Base-by-base conservation (phyloP, 2,888 invertebrate species). In the Agrotis exclamationis region DNA sequence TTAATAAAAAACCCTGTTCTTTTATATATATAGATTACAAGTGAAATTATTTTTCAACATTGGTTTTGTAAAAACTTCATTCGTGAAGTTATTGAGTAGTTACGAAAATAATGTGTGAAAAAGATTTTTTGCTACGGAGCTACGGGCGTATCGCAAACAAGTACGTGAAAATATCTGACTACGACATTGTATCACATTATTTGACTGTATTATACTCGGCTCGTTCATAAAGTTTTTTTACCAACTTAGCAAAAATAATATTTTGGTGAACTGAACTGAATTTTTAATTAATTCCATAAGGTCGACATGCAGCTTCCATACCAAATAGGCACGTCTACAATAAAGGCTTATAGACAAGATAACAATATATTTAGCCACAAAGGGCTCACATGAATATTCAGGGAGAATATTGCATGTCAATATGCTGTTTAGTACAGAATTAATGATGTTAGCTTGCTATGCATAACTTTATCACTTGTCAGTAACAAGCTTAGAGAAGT, bases 371-470 rank as follows among this genome's bases (percentile, higher is more conserved):
- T 56, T 56, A 48, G n/a, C 45, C 47, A 62, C 79, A 79, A 78
- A 82, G 79, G 50, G 28, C 24, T n/a, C 13, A 20, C 44, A 72
- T 82, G 79, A 78, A 79, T 79, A 79, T 72, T 71, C 79, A 64
- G 24, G 11, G 50, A 22, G 63, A 57, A 70, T 78, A 78, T 67
- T 63, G 72, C 66, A 79, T 62, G 60, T 57, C 79, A 62, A 78
- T 78, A 63, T 71, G 63, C 72, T 63, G 72, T 70, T 82, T 67
- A 66, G 65, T 33, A 13, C 18, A 14, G 56, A 16, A 45, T 71
- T 81, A 63, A 78, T 63, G n/a, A 54, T 47, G 66, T 71, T 67
- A 65, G 63, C 13, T 53, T 0, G 13, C 16, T 13, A 66, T 78
- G 63, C 56, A 78, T 82, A 77, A 59, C 47, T 82, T 39, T 56